Base-by-base conservation (phyloP, 2,888 invertebrate genomes). In the Orchesellides sinensis region DNA sequence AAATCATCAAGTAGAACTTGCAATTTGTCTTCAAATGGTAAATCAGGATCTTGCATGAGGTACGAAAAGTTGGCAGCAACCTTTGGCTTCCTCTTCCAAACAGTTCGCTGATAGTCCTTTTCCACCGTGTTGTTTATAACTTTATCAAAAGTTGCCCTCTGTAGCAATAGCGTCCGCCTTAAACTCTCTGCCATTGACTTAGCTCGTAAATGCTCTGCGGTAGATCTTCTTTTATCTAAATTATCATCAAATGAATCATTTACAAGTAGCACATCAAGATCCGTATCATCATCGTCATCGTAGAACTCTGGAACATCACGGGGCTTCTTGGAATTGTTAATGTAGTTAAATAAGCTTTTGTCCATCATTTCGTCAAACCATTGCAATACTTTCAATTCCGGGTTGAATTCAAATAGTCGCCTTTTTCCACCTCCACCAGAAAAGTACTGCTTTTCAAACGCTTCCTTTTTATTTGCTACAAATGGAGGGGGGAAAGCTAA, bases 331-430 rank as follows among this genome's bases (percentile, higher is more conserved):
- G 69, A 70, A 6, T 54, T 35, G 21, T 70, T 70, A n/a, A 70
- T 70, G 23, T n/a, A 70, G 10, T 14, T 21, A 17, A 70, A 70
- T 0, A 70, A n/a, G n/a, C n/a, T n/a, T n/a, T n/a, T n/a, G n/a
- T n/a, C n/a, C n/a, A n/a, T n/a, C n/a, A n/a, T n/a, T n/a, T n/a
- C n/a, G n/a, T n/a, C n/a, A n/a, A n/a, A n/a, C n/a, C n/a, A n/a
- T n/a, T n/a, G n/a, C n/a, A n/a, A n/a, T n/a, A n/a, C n/a, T n/a
- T n/a, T n/a, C n/a, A n/a, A n/a, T n/a, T n/a, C n/a, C n/a, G n/a
- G n/a, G 1, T n/a, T 29, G 52, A 74, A 74, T 17, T 74, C 74
- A 23, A 74, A 74, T 0, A 74, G 23, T 12, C 74, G 29, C 12
- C 63, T 27, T 6, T 29, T 35, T 19, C 29, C 45, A 10, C 10